A percentile compares a stretch with the other conserved stretches of the same genome.
phyloP scores from a whole-genome alignment of 2,888 invertebrate species.

The Cryptocephalus primarius region DNA sequence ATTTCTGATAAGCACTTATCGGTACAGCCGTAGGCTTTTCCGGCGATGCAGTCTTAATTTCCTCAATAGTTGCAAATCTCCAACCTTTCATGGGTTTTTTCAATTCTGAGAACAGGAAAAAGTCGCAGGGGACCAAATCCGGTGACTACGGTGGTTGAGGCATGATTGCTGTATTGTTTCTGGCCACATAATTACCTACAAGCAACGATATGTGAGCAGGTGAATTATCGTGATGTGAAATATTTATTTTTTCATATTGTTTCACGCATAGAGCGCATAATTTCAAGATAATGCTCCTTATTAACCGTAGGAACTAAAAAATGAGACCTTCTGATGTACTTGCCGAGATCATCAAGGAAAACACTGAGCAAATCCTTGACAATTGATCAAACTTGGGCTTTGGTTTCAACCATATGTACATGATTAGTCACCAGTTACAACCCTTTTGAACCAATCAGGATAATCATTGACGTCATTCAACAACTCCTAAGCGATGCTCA shows the following conservation, averaged over 20 bases:
- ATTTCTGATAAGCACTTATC: slow-evolving; percentile 15
- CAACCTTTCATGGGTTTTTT: slow-evolving; percentile 15
- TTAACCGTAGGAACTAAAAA: slow-evolving; percentile 9
- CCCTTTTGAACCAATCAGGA: background rate
- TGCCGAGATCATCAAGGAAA: slow-evolving; percentile 10
- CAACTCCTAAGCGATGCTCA: background rate
- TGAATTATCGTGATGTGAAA: slow-evolving; percentile 1
- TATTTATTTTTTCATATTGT: background rate
- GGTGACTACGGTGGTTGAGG: slow-evolving; percentile 8
- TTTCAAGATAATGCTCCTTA: slow-evolving; percentile 10
- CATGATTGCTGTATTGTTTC: slow-evolving; percentile 6
- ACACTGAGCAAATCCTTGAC: slow-evolving; percentile 12
- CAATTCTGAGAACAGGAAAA: slow-evolving; percentile 14
- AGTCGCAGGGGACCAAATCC: slow-evolving; percentile 10
- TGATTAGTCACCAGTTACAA: slow-evolving; percentile 21
- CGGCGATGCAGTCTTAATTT: slow-evolving; percentile 17
- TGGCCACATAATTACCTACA: slow-evolving; percentile 9
- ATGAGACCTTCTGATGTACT: slow-evolving; percentile 12
- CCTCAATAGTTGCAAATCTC: slow-evolving; percentile 10
- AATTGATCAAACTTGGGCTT: slow-evolving; percentile 10
- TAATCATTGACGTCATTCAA: background rate
- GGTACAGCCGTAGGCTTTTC: slow-evolving; percentile 14
- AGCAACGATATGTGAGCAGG: slow-evolving; percentile 2
- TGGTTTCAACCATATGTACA: slow-evolving; percentile 21
- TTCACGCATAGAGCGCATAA: slow-evolving; percentile 3